Evolutionary conservation across 2,113 vertebrate genomes (phyloP).

Genomic region (Oryzias woworae): DNA sequence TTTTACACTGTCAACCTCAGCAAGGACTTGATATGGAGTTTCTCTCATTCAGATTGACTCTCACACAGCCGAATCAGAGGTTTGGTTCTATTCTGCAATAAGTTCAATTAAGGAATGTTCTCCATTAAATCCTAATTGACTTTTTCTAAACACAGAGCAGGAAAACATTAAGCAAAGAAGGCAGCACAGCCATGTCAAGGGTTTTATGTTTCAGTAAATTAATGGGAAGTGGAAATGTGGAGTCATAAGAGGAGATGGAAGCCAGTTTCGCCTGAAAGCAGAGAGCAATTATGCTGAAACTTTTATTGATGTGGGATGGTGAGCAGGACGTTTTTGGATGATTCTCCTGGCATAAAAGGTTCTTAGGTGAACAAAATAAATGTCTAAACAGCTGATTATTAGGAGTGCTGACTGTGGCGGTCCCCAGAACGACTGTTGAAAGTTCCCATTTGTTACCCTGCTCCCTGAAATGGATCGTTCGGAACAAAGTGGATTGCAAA

Average conservation of each 20-base stretch:
- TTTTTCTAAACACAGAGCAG: slow-evolving; percentile 33
- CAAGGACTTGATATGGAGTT: slow-evolving; percentile 9
- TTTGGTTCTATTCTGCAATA: slow-evolving; percentile 31
- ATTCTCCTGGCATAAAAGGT: slow-evolving; percentile 2
- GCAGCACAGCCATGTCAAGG: slow-evolving; percentile 20
- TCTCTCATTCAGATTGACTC: slow-evolving; percentile 26
- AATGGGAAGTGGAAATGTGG: slow-evolving; percentile 28
- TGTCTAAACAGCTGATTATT: too few relatives aligned
- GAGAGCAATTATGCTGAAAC: neutral
- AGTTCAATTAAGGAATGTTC: slow-evolving; percentile 57
- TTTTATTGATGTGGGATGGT: neutral
- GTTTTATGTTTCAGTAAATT: slow-evolving; percentile 31
- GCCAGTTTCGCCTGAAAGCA: neutral
- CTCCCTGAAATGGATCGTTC: too few relatives aligned
- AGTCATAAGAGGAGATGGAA: neutral
- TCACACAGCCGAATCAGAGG: slow-evolving; percentile 27
- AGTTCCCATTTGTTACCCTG: too few relatives aligned
- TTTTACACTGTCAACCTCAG: slow-evolving; percentile 9
- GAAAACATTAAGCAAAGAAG: slow-evolving; percentile 37
- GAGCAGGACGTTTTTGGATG: neutral
- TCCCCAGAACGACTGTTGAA: too few relatives aligned
- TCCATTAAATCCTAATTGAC: slow-evolving; percentile 42
- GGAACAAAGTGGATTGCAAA: too few relatives aligned
- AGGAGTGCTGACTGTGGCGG: too few relatives aligned
- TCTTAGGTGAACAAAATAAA: neutral